phyloP scores from a whole-genome alignment of 64 coral and sea anemone genomes.

The Anthopleura sola region DNA sequence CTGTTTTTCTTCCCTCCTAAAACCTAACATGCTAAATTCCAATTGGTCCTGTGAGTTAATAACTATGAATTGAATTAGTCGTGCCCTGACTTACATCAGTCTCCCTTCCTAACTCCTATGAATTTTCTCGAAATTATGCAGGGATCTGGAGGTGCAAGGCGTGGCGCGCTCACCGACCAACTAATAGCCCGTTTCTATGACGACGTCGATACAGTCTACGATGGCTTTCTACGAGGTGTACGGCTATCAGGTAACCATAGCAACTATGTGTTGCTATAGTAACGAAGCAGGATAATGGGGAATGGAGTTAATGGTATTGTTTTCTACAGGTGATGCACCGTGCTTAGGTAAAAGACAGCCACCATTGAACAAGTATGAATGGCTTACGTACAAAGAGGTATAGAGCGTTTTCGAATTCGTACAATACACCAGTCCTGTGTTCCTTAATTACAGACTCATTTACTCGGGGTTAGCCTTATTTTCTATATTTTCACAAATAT shows the following conservation, averaged over 20 bases:
- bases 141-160: slow-evolving; percentile 56
- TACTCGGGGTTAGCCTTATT: too few species aligned
- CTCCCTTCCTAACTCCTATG: too few species aligned
- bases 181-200: slow-evolving; percentile 29
- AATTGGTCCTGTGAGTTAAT: too few species aligned
- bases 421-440: too few species aligned
- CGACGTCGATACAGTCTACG: slow-evolving; percentile 77
- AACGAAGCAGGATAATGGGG: not conserved
- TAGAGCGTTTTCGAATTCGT: too few species aligned
- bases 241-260: slow-evolving; percentile 56
- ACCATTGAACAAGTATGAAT: slow-evolving; percentile 16
- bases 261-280: not conserved
- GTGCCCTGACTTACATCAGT: too few species aligned
- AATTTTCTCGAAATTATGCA: slow-evolving; percentile 6
- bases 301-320: not conserved
- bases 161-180: slow-evolving; percentile 31
- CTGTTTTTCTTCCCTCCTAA: too few species aligned
- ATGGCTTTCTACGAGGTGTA: slow-evolving; percentile 62
- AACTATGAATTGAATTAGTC: too few species aligned
- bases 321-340: slow-evolving; percentile 12
- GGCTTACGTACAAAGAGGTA: slow-evolving; percentile 51
- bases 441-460: too few species aligned
- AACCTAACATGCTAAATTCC: too few species aligned
- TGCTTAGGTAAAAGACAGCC: slow-evolving; percentile 31
- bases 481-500: too few species aligned